Evolutionary conservation across 2,113 vertebrate genomes (phyloP).

Genomic region (Neolamprologus kungweensis): DNA sequence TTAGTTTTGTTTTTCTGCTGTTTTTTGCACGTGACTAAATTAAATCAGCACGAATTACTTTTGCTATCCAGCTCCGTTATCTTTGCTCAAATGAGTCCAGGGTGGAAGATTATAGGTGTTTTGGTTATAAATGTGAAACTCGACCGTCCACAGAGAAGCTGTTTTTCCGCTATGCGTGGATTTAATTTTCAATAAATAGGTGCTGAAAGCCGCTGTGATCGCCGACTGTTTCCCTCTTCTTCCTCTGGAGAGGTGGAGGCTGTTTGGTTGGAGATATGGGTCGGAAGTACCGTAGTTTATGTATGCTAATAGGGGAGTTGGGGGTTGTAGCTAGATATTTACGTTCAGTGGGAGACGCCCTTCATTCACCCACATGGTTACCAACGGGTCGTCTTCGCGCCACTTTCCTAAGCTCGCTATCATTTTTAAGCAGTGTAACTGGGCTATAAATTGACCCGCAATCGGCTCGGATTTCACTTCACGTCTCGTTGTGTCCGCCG

Average conservation of each 20-base stretch:
- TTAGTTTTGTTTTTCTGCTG: neutral
- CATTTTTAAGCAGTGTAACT: conserved; percentile 25
- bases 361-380: conserved; percentile 97
- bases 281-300: conserved; percentile 89
- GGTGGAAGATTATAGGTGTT: neutral
- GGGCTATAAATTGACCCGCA: neutral
- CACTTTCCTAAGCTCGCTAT: conserved; percentile 75
- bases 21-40: neutral
- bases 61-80: neutral
- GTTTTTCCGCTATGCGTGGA: neutral
- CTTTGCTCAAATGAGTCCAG: neutral
- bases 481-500: neutral
- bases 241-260: conserved; percentile 53
- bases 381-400: conserved; percentile 82
- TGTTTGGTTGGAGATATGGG: conserved; percentile 52
- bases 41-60: neutral
- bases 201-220: neutral
- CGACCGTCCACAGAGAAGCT: neutral
- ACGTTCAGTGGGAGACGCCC: conserved; percentile 97
- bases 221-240: neutral
- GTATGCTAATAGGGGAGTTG: conserved; percentile 92
- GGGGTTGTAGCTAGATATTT: conserved; percentile 95
- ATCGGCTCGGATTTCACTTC: neutral
- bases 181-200: neutral
- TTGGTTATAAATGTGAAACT: neutral